Evolutionary conservation across 2,113 vertebrate genomes (phyloP).

Genomic region (Callaeas wilsoni): DNA sequence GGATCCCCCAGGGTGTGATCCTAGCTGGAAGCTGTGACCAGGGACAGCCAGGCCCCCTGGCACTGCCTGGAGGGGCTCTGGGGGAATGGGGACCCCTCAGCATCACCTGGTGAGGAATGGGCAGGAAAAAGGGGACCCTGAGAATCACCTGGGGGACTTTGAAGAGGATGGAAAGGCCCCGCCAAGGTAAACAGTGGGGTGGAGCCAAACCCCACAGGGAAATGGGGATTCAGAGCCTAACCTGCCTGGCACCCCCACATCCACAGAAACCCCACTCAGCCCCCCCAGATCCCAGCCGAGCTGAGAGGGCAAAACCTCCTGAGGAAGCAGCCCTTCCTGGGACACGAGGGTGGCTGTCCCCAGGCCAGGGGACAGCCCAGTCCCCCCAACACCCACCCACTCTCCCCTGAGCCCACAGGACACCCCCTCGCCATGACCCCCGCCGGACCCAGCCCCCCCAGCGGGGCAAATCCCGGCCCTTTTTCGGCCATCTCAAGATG

Average conservation of each 20-base stretch:
- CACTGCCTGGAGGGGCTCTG: no score
- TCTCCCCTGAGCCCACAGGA: neutral
- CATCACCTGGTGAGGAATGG: neutral
- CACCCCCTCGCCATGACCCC: neutral
- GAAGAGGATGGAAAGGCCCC: neutral
- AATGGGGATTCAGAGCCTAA: neutral
- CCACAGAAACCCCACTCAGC: neutral
- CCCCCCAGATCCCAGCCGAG: neutral
- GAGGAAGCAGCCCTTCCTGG: accelerated
- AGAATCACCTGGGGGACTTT: neutral
- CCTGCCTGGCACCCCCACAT: neutral
- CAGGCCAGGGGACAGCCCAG: neutral
- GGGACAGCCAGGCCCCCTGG: neutral
- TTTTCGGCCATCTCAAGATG: neutral
- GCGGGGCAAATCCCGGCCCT: neutral
- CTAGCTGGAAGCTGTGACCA: neutral
- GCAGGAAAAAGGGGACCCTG: neutral
- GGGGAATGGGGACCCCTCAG: neutral
- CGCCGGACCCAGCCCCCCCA: accelerated
- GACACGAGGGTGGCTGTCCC: neutral
- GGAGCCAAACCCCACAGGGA: neutral
- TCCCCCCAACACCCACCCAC: accelerated
- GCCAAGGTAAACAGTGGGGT: no score
- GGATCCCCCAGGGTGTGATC: neutral
- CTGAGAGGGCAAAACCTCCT: neutral